Evolutionary conservation across 2,888 invertebrate species (phyloP).

Genomic region (Aphrophora alni): DNA sequence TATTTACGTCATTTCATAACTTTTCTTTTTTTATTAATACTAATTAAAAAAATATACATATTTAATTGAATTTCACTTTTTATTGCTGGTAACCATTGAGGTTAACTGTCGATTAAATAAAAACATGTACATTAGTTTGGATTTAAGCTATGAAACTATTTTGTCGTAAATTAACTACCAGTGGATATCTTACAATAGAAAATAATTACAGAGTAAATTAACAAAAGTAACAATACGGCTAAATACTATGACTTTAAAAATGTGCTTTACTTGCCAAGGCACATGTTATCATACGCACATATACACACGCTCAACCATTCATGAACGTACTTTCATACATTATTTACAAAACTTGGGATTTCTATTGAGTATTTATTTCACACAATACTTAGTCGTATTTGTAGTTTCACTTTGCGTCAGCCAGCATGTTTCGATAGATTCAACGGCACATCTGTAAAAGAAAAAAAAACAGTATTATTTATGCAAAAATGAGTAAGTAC

Average conservation of each 20-base stretch:
- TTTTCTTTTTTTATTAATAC: background rate
- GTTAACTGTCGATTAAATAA: no score
- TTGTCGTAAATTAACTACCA: background rate
- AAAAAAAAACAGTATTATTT: conserved; percentile 45
- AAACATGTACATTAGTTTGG: background rate
- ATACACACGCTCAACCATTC: background rate
- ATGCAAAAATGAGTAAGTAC: no score
- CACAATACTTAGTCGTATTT: conserved; percentile 10
- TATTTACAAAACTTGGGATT: conserved; percentile 24
- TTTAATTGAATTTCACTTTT: background rate
- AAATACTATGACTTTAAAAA: background rate
- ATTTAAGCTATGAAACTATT: background rate
- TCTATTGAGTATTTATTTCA: conserved; percentile 21
- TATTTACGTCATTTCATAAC: background rate
- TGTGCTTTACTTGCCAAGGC: background rate
- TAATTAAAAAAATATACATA: background rate
- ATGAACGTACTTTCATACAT: conserved; percentile 11
- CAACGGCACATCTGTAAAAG: conserved; percentile 82
- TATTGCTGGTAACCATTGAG: conserved; percentile 2
- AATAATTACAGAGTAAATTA: background rate
- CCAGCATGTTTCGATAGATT: conserved; percentile 86
- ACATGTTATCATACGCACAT: background rate
- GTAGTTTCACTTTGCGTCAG: conserved; percentile 55
- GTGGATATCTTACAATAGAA: background rate
- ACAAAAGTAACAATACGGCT: background rate